Base-by-base conservation (phyloP, 1,140 invertebrate genomes). In the Heliconius congener region DNA sequence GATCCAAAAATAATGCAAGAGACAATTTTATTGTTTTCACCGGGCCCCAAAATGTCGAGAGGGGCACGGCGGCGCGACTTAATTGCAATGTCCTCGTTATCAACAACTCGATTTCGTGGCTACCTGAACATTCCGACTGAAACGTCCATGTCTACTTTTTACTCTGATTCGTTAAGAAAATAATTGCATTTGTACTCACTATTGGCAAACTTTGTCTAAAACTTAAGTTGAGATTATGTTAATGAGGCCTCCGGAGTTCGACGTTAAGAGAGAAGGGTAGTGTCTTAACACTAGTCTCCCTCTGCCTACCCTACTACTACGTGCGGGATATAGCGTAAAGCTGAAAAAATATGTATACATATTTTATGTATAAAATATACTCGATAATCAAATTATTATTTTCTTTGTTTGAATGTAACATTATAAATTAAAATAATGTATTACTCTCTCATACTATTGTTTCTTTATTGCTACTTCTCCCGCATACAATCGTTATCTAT, bases 21-120 rank as follows among this genome's bases (percentile, higher is more conserved):
- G 82, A 83, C 81, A 83, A 83, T 82, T 81, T 80, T 82, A 80
- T 86, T 85, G 83, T 77, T 81, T 82, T 73, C 80, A 76, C 80
- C 83, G 85, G 50, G 1, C 57, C 73, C 79, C 77, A 84, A 81
- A 84, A 84, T 81, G 82, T 83, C 73, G 83, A 80, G 83, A 78
- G 83, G 81, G 76, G 78, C 75, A 81, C 78, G 75, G 81, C 77
- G 81, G 76, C 76, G 66, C 76, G 80, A 77, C 82, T 84, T 88
- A 87, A 88, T 87, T 88, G 86, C 87, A 82, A 82, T 82, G 83
- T 84, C 82, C 85, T 87, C 84, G 87, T 87, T 88, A 87, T 85
- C 83, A 81, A 77, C 76, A 77, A 77, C 76, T 70, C 71, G 71
- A 72, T 72, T 66, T 72, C 82, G 76, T 74, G 76, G 75, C 80